These are phyloP conservation scores for Plebejus anna DNA, from an alignment of 2,888 invertebrate genomes.

Conservation along the genomic window DNA sequence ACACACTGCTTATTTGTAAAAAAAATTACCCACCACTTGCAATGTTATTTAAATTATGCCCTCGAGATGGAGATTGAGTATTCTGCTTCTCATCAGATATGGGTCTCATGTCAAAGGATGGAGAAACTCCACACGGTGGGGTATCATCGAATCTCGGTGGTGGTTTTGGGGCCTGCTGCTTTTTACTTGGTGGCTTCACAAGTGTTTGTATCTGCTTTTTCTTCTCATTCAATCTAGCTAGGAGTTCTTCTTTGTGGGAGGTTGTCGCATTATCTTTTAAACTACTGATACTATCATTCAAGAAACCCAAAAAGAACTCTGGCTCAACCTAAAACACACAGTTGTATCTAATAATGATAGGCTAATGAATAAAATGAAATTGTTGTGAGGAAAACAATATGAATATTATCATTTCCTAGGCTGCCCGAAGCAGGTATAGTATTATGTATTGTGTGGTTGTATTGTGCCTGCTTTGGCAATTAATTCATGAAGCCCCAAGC, in stretches of 20 bases:
- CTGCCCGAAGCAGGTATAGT: too few relatives aligned
- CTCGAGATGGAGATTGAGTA: constrained; percentile 55
- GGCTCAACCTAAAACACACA: constrained; percentile 80
- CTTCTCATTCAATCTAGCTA: constrained; percentile 82
- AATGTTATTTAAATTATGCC: constrained; percentile 44
- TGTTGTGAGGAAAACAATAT: too few relatives aligned
- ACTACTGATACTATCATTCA: constrained; percentile 84
- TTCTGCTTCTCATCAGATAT: constrained; percentile 62
- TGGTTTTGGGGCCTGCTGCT: constrained; percentile 67
- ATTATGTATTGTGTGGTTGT: too few relatives aligned
- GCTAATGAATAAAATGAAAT: too few relatives aligned
- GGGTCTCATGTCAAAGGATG: constrained; percentile 69
- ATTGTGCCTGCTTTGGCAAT: too few relatives aligned
- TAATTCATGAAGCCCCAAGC: too few relatives aligned
- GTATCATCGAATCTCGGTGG: constrained; percentile 69
- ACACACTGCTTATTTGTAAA: background rate
- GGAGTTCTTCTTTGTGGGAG: constrained; percentile 81
- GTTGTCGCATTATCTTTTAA: constrained; percentile 67
- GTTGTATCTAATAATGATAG: background rate
- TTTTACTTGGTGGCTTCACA: constrained; percentile 59
- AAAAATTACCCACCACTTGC: constrained; percentile 48
- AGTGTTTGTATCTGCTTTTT: constrained; percentile 78
- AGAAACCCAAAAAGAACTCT: constrained; percentile 84
- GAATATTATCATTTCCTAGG: too few relatives aligned
- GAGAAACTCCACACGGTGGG: constrained; percentile 71